Conservation (phyloP, 2,797 vertebrate genomes). For the Huso huso region DNA sequence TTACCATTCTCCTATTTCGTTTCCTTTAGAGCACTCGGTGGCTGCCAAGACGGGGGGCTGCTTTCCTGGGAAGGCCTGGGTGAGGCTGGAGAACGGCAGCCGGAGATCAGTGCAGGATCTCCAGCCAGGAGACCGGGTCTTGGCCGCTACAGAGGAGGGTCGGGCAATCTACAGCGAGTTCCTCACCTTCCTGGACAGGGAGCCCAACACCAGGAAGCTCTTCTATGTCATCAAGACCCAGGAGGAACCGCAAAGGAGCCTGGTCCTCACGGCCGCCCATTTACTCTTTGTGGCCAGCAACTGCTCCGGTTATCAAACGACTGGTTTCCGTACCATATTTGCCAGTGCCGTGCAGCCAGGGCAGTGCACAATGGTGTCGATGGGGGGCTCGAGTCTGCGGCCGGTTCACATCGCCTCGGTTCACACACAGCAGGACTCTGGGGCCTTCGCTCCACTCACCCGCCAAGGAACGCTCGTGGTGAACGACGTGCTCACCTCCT, state of each 20-base stretch:
- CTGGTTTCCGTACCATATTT: conserved; percentile 63
- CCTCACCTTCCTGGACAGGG: conserved; percentile 79
- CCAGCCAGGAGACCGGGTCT: conserved; percentile 71
- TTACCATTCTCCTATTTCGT: conserved; percentile 11
- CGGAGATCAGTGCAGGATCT: conserved; percentile 66
- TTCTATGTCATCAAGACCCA: conserved; percentile 74
- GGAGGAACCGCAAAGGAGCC: conserved; percentile 56
- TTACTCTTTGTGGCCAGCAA: conserved; percentile 75
- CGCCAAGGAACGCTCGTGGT: conserved; percentile 82
- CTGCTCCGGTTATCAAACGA: conserved; percentile 38
- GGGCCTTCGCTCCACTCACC: conserved; percentile 81
- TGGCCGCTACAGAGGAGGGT: conserved; percentile 70
- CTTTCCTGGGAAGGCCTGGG: conserved; percentile 74
- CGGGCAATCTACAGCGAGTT: conserved; percentile 78
- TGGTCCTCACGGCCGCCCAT: conserved; percentile 82
- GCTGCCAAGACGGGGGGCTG: conserved; percentile 96
- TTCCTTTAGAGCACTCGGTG: conserved; percentile 79
- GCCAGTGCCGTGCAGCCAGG: conserved; percentile 75
- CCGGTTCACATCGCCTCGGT: conserved; percentile 67
- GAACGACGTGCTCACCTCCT: conserved; percentile 79
- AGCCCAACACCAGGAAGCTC: conserved; percentile 51
- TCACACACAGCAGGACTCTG: conserved; percentile 48
- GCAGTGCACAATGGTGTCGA: conserved; percentile 71
- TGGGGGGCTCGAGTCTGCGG: conserved; percentile 29
- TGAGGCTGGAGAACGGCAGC: conserved; percentile 66